A percentile compares a stretch with the other conserved stretches of the same genome.
phyloP scores from a whole-genome alignment of 1,140 invertebrate species.

The Zaprionus ghesquierei region DNA sequence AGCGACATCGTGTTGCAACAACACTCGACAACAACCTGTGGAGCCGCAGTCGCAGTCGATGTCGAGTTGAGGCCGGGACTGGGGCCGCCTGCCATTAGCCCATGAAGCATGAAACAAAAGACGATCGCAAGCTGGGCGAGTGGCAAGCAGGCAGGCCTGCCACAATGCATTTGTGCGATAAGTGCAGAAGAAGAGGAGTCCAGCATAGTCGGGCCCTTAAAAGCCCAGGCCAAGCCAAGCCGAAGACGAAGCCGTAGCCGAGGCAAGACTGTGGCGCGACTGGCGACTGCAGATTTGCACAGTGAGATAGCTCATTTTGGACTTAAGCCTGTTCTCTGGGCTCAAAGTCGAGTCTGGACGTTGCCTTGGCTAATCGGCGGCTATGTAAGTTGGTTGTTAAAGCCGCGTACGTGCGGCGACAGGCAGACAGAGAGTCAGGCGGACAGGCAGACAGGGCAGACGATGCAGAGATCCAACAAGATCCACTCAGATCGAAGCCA shows the following conservation, averaged over 20 bases:
- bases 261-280: conserved; percentile 15
- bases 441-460: neutral
- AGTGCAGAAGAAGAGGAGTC: conserved; percentile 39
- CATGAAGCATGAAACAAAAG: conserved; percentile 76
- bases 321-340: conserved; percentile 35
- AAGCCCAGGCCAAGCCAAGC: conserved; percentile 26
- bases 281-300: conserved; percentile 65
- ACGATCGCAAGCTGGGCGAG: conserved; percentile 2
- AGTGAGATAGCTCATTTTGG: conserved; percentile 78
- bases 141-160: conserved; percentile 29
- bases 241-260: neutral
- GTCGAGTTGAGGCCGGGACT: too few species aligned
- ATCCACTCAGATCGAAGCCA: conserved; percentile 5
- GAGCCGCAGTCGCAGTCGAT: conserved; percentile 2
- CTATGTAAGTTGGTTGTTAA: conserved; percentile 78
- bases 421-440: conserved; percentile 26
- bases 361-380: conserved; percentile 78
- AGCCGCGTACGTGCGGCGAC: conserved; percentile 74
- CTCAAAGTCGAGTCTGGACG: conserved; percentile 33
- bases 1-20: conserved; percentile 73
- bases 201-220: conserved; percentile 48
- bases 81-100: conserved; percentile 63
- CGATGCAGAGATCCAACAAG: conserved; percentile 18
- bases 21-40: conserved; percentile 76
- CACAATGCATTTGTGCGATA: conserved; percentile 75